Percentiles rank a stretch among this genome's conserved stretches.
Evolutionary conservation across 2,797 vertebrate genomes (phyloP).

Genomic region (Phrynocephalus forsythii): DNA sequence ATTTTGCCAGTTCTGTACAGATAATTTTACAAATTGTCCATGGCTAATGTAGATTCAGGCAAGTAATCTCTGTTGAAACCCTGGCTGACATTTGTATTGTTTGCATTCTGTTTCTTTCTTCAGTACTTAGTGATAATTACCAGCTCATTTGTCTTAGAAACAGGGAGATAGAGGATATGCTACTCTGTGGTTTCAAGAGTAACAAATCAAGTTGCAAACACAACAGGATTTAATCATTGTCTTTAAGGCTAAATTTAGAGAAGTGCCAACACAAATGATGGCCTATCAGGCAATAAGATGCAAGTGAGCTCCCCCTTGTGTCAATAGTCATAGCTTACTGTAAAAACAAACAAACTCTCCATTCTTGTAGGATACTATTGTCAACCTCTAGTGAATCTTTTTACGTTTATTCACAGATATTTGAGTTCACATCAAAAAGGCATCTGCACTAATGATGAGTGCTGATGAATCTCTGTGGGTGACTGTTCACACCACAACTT

Average conservation of each 20-base stretch:
- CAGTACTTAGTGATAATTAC: background rate
- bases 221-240: background rate
- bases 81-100: background rate
- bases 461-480: too few relatives aligned
- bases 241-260: background rate
- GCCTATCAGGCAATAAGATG: background rate
- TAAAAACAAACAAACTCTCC: background rate
- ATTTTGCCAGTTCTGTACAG: conserved; percentile 1
- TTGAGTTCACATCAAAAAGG: background rate
- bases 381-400: too few relatives aligned
- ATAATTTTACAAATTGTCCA: conserved; percentile 4
- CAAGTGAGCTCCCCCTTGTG: background rate
- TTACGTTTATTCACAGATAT: too few relatives aligned
- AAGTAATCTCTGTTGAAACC: background rate
- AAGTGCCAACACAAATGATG: background rate
- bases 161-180: background rate
- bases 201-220: background rate
- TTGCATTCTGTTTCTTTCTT: background rate
- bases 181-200: background rate
- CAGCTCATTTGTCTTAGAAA: background rate
- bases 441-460: background rate
- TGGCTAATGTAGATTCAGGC: conserved; percentile 1
- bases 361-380: background rate
- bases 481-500: too few relatives aligned
- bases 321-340: background rate